phyloP scores from a whole-genome alignment of 2,797 vertebrate species.

The Chaetophractus vellerosus region DNA sequence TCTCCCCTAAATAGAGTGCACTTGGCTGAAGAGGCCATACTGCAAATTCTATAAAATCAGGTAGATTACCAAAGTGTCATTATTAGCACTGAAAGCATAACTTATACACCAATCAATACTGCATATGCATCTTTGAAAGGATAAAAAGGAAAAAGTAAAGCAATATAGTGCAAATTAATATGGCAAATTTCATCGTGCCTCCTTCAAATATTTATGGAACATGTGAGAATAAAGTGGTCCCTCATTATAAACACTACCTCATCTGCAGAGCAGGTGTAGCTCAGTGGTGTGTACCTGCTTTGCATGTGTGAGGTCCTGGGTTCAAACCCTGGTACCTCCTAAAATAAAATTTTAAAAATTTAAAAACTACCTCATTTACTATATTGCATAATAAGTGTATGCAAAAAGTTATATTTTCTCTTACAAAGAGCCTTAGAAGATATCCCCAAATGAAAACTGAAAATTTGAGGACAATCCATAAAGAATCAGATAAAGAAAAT shows the following conservation, averaged over 20 bases:
- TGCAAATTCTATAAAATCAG: background rate
- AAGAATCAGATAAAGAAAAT: background rate
- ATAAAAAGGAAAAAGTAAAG: constrained; percentile 30
- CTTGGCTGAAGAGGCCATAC: background rate
- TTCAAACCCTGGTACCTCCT: no score
- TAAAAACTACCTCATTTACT: background rate
- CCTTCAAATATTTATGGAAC: constrained; percentile 53
- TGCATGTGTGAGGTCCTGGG: no score
- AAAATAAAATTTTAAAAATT: no score
- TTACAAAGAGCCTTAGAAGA: constrained; percentile 43
- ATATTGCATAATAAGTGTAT: background rate
- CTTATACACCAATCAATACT: background rate
- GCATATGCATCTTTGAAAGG: constrained; percentile 23
- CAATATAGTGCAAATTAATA: background rate
- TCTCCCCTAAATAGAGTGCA: background rate
- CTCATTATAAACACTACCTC: background rate
- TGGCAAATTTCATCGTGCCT: background rate
- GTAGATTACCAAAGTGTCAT: background rate
- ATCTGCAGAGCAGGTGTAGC: background rate
- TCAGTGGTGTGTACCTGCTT: no score
- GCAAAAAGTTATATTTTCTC: background rate
- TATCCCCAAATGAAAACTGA: background rate
- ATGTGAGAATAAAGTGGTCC: background rate
- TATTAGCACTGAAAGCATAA: background rate
- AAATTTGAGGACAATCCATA: constrained; percentile 7